A percentile compares a stretch with the other conserved stretches of the same genome.
Conservation (phyloP, 2,888 invertebrate species). For the Prosopocoilus inquinatus region DNA sequence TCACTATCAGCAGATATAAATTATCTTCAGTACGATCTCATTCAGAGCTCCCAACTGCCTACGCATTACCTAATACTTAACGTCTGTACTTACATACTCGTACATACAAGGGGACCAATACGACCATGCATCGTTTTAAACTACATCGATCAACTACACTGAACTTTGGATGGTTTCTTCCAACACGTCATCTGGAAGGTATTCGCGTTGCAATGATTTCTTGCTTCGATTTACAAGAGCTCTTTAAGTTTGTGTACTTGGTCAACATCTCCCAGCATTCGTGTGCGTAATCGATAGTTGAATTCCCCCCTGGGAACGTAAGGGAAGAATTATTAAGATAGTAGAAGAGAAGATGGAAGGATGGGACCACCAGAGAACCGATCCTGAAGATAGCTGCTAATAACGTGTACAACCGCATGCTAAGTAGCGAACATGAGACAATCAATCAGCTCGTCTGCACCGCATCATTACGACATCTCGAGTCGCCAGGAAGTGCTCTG, state of each 20-base stretch:
- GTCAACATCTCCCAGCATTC: background rate
- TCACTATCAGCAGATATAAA: background rate
- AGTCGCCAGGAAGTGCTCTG: constrained; percentile 30
- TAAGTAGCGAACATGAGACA: constrained; percentile 43
- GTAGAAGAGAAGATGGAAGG: constrained; percentile 24
- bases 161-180: background rate
- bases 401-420: constrained; percentile 46
- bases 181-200: background rate
- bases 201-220: background rate
- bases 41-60: background rate
- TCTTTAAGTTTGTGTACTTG: background rate
- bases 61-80: constrained; percentile 1
- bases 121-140: background rate
- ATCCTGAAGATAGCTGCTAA: constrained; percentile 46
- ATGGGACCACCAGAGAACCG: constrained; percentile 45
- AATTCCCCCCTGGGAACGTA: background rate
- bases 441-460: constrained; percentile 40
- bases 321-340: constrained; percentile 1
- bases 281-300: background rate
- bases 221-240: background rate
- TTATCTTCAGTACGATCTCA: background rate
- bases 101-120: background rate
- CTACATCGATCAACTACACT: constrained; percentile 1
- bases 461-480: constrained; percentile 32
- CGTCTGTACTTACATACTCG: background rate